Evolutionary conservation across 2,797 vertebrate genomes (phyloP).

Genomic region (Bovichtus diacanthus): DNA sequence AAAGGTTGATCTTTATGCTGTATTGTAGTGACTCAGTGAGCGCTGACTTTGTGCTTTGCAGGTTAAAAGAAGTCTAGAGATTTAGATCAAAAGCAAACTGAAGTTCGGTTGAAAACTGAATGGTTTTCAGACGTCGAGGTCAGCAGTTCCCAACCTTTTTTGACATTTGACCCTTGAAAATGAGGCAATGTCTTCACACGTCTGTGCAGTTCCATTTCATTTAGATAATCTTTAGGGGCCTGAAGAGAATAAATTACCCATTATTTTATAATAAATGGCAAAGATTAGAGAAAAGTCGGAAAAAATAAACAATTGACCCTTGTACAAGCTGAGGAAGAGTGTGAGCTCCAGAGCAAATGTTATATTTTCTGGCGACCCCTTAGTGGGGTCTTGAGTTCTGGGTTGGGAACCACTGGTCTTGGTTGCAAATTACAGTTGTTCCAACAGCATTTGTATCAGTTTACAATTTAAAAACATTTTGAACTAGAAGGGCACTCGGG

Average conservation of each 20-base stretch:
- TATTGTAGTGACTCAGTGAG: neutral
- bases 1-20: neutral
- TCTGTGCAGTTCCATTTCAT: neutral
- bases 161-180: neutral
- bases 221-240: neutral
- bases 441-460: neutral
- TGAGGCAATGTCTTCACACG: neutral
- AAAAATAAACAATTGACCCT: neutral
- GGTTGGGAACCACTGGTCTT: neutral
- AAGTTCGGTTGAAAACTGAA: neutral
- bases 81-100: neutral
- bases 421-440: neutral
- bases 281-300: neutral
- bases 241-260: neutral
- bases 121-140: neutral
- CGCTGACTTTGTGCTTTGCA: too few relatives aligned
- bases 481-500: too few relatives aligned
- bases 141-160: neutral
- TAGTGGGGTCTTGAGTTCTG: neutral
- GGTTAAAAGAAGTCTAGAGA: neutral
- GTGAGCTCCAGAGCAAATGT: too few relatives aligned
- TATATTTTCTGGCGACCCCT: neutral
- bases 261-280: neutral
- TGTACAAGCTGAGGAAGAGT: neutral
- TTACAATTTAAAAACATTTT: neutral